Evolutionary conservation across 2,113 vertebrate genomes (phyloP).

Genomic region (Meleagris gallopavo): DNA sequence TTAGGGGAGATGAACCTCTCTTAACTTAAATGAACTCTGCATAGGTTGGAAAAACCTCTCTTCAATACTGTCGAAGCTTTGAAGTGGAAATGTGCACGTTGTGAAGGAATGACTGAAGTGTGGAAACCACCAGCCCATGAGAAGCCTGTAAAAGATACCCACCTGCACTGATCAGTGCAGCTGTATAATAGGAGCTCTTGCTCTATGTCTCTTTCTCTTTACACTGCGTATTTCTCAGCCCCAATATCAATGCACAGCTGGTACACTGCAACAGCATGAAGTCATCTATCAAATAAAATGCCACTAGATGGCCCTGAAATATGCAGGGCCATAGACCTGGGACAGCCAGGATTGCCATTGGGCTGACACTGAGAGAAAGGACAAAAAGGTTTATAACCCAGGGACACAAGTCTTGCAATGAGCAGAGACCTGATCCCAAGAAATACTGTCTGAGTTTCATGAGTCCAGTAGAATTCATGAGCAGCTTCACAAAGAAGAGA

Average conservation of each 20-base stretch:
- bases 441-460: neutral
- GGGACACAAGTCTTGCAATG: neutral
- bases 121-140: constrained; percentile 13
- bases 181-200: neutral
- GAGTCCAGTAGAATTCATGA: neutral
- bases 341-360: neutral
- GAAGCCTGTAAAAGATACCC: constrained; percentile 14
- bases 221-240: neutral
- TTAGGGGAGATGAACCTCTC: constrained; percentile 23
- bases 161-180: neutral
- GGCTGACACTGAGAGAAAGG: neutral
- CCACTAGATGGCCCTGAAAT: neutral
- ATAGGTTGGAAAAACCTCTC: constrained; percentile 53
- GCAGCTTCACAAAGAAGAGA: neutral
- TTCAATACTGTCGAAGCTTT: constrained; percentile 38
- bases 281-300: neutral
- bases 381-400: neutral
- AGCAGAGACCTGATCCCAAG: fast-evolving
- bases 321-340: neutral
- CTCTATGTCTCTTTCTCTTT: neutral
- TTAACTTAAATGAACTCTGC: constrained; percentile 42
- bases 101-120: constrained; percentile 57
- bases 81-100: constrained; percentile 27
- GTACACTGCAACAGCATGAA: fast-evolving
- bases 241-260: neutral